phyloP scores from a whole-genome alignment of 1,140 invertebrate genomes.

The Carposina sasakii region DNA sequence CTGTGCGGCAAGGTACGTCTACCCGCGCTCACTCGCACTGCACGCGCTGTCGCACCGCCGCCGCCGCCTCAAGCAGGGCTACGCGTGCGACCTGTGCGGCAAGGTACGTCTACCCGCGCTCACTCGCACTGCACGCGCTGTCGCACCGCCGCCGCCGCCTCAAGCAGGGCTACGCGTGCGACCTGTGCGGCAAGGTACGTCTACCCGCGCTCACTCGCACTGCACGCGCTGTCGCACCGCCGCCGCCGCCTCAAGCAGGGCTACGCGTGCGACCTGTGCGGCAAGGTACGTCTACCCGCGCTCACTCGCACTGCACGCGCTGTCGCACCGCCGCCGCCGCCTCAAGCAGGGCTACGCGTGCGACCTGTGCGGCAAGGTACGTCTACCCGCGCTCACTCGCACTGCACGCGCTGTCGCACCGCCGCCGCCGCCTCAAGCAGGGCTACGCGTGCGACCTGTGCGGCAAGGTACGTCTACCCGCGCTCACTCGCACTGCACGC shows the following conservation, averaged over 20 bases:
- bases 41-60: constrained; percentile 73
- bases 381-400: constrained; percentile 74
- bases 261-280: constrained; percentile 74
- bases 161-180: constrained; percentile 72
- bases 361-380: constrained; percentile 72
- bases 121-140: constrained; percentile 72
- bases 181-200: constrained; percentile 73
- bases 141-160: constrained; percentile 61
- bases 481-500: too few species aligned
- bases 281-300: constrained; percentile 72
- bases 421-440: constrained; percentile 56
- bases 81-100: constrained; percentile 73
- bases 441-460: constrained; percentile 79
- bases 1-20: constrained; percentile 74
- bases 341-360: constrained; percentile 74
- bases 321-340: constrained; percentile 51
- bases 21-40: constrained; percentile 73
- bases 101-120: constrained; percentile 73
- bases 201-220: constrained; percentile 74
- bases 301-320: constrained; percentile 73
- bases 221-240: constrained; percentile 73
- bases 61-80: constrained; percentile 61
- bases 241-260: constrained; percentile 54
- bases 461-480: constrained; percentile 73
- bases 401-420: constrained; percentile 72